These are phyloP conservation scores for Siderastrea siderea DNA, from an alignment of 92 coral and sea anemone species.

Conservation along the genomic window DNA sequence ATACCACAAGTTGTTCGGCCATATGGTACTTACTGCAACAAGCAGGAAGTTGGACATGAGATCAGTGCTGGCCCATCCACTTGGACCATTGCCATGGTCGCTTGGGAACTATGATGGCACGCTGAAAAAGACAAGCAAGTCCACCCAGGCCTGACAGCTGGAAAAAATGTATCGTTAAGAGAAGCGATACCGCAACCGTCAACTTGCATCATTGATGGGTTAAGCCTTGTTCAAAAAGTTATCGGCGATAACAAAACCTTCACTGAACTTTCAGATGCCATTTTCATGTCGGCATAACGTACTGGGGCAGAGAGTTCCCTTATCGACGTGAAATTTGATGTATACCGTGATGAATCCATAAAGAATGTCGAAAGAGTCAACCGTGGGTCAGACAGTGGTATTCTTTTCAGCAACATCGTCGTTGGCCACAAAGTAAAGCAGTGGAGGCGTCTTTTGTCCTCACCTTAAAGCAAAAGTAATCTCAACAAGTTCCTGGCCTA, in stretches of 20 bases:
- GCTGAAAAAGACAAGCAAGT: slow-evolving; percentile 66
- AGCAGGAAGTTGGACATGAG: slow-evolving; percentile 67
- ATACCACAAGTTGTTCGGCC: slow-evolving; percentile 74
- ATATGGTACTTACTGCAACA: slow-evolving; percentile 69
- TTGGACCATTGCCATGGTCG: slow-evolving; percentile 75
- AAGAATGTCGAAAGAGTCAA: slow-evolving; percentile 54
- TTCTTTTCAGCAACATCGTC: slow-evolving; percentile 43
- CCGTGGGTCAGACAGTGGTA: slow-evolving; percentile 47
- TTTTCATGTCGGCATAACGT: slow-evolving; percentile 33
- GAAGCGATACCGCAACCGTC: slow-evolving; percentile 46
- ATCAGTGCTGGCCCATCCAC: slow-evolving; percentile 65
- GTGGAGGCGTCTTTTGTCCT: slow-evolving; percentile 52
- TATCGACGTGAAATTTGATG: no score
- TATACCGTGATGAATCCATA: no score
- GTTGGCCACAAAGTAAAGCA: slow-evolving; percentile 60
- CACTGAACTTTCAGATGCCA: slow-evolving; percentile 49
- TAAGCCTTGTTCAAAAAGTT: slow-evolving; percentile 64
- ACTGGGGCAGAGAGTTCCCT: slow-evolving; percentile 7
- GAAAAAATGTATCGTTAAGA: slow-evolving; percentile 48
- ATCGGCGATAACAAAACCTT: slow-evolving; percentile 51
- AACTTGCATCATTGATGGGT: slow-evolving; percentile 65
- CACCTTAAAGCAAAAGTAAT: slow-evolving; percentile 36
- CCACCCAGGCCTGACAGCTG: slow-evolving; percentile 53
- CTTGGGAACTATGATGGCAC: slow-evolving; percentile 67
- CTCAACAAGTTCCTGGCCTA: slow-evolving; percentile 56